These are phyloP conservation scores for Crocallis elinguaria DNA, from an alignment of 2,888 invertebrate species.

Conservation along the genomic window DNA sequence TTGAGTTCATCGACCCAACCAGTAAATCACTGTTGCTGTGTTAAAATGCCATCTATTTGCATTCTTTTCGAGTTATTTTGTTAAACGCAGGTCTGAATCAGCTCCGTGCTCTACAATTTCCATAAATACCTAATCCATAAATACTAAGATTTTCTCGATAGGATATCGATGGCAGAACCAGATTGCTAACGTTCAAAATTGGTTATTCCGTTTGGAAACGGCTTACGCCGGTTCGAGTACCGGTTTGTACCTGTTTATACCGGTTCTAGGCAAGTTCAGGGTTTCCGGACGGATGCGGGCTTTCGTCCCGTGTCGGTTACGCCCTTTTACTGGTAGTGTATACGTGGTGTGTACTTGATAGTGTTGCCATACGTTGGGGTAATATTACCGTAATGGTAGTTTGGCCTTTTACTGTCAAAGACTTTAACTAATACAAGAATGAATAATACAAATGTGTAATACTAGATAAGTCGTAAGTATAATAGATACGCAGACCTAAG, in stretches of 20 bases:
- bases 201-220: conserved; percentile 66
- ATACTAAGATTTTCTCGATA: conserved; percentile 23
- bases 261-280: conserved; percentile 30
- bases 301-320: conserved; percentile 36
- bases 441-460: no score
- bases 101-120: conserved; percentile 22
- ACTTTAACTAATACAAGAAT: no score
- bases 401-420: background rate
- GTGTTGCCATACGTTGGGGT: conserved; percentile 12
- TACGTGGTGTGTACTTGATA: conserved; percentile 24
- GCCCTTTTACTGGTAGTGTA: conserved; percentile 23
- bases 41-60: background rate
- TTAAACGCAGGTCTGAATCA: conserved; percentile 1
- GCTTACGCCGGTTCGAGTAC: conserved; percentile 43
- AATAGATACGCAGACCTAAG: no score
- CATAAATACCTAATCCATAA: conserved; percentile 22
- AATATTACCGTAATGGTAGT: background rate
- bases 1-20: no score
- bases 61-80: background rate
- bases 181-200: conserved; percentile 53
- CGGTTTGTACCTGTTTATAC: conserved; percentile 36
- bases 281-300: conserved; percentile 42
- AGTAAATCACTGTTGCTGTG: no score
- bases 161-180: conserved; percentile 37
- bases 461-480: no score